These are phyloP conservation scores for Protobothrops flavoviridis DNA, from an alignment of 2,113 vertebrate species.

Conservation along the genomic window DNA sequence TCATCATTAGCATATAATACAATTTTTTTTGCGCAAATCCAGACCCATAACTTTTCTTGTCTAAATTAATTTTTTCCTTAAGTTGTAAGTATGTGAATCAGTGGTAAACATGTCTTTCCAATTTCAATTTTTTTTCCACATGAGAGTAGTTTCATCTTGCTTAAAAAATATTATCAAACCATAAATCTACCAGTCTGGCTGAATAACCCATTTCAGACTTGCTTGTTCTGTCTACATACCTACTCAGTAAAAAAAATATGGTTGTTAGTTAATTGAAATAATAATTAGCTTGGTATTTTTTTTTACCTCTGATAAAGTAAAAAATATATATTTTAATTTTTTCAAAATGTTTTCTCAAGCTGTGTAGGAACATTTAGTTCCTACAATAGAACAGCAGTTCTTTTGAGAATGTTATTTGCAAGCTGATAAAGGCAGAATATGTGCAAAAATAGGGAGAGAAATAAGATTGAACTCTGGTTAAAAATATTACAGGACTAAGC, in stretches of 20 bases:
- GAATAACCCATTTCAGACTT: neutral
- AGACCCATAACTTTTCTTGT: neutral
- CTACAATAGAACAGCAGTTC: conserved; percentile 6
- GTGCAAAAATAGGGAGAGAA: neutral
- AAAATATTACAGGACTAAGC: neutral
- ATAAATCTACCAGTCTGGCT: neutral
- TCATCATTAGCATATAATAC: neutral
- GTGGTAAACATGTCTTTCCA: neutral
- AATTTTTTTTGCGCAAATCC: neutral
- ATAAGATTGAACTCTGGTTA: neutral
- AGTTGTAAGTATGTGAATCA: neutral
- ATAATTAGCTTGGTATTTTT: conserved; percentile 5
- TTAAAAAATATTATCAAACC: neutral
- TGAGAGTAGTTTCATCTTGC: neutral
- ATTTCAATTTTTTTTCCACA: neutral
- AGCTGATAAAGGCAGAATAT: neutral
- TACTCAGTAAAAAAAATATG: conserved; percentile 24
- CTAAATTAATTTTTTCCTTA: neutral
- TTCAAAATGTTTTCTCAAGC: neutral
- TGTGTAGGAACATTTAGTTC: conserved; percentile 23
- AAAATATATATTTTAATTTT: conserved; percentile 50
- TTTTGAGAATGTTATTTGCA: conserved; percentile 28
- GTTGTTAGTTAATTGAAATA: conserved; percentile 29
- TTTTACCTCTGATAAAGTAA: conserved; percentile 3
- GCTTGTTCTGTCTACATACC: neutral